Evolutionary conservation across 2,888 invertebrate genomes (phyloP), one percentile per base, ranked within the genome.

Genomic region (Chrysopilus asiliformis): DNA sequence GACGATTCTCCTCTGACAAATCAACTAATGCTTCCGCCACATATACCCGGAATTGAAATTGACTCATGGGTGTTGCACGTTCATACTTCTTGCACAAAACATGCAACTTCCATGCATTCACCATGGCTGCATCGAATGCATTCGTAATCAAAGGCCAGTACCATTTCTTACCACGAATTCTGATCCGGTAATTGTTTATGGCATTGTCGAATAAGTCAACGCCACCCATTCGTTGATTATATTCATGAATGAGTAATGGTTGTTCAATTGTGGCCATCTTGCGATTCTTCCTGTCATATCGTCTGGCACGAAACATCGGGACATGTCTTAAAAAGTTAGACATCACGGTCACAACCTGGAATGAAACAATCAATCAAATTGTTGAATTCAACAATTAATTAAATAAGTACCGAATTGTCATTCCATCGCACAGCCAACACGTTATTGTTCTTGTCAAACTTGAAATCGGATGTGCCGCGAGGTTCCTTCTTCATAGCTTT

Each of bases 141-240:
- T 34, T 34, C 10, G 27, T 27, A 27, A 34, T 5, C 27, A 34
- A 17, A 13, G 34, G 27, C 34, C 34, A 34, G 10, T 27, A 34
- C 24, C 10, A 30, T 5, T 34, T 34, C 13, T 34, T 34, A n/a
- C 26, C 34, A 3, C 26, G 13, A 16, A 27, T 14, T 4, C 34
- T n/a, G 7, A 34, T 34, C 6, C 34, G 26, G 12, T 34, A 34
- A 4, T 34, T 34, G 16, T 25, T 34, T 3, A 27, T 34, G 2
- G 24, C 34, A 25, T 34, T 34, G 17, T 34, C 27, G 15, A 34
- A 34, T 9, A 27, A n/a, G 17, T 31, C 34, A 3, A 34, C 15
- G 12, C 34, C 34, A 27, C 34, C 27, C 26, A 34, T 34, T 25
- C 9, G 5, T 3, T 22, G 19, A 22, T 15, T 34, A 26, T 34